A percentile compares a stretch with the other conserved stretches of the same genome.
Evolutionary conservation across 2,113 vertebrate species (phyloP).

Genomic region (Callospermophilus lateralis): DNA sequence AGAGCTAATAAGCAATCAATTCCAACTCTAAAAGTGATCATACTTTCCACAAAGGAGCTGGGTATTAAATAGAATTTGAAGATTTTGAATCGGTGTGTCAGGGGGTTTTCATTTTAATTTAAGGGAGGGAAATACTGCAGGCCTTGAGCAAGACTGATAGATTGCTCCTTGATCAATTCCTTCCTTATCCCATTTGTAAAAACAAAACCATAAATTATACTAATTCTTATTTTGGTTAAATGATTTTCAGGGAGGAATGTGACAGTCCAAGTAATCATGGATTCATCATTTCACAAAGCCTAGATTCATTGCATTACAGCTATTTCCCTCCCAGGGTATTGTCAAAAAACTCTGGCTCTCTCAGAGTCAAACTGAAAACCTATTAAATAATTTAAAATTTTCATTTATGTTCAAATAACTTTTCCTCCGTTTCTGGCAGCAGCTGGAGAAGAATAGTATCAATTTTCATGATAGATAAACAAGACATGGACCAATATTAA

Average conservation of each 20-base stretch:
- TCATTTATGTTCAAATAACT: slow-evolving; percentile 57
- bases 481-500: slow-evolving; percentile 2
- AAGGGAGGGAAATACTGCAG: not conserved
- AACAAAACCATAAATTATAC: slow-evolving; percentile 78
- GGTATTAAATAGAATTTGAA: slow-evolving; percentile 66
- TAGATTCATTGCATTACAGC: not conserved
- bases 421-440: slow-evolving; percentile 45
- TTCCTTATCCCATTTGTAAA: slow-evolving; percentile 59
- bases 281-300: slow-evolving; percentile 10
- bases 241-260: slow-evolving; percentile 58
- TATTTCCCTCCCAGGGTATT: not conserved
- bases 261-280: slow-evolving; percentile 49
- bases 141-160: slow-evolving; percentile 57
- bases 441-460: slow-evolving; percentile 39
- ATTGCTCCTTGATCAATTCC: slow-evolving; percentile 68
- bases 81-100: slow-evolving; percentile 64
- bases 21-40: slow-evolving; percentile 49
- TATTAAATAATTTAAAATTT: slow-evolving; percentile 72
- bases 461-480: slow-evolving; percentile 60
- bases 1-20: slow-evolving; percentile 53
- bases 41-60: slow-evolving; percentile 40
- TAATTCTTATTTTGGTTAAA: slow-evolving; percentile 73
- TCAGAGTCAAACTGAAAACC: slow-evolving; percentile 32
- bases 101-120: slow-evolving; percentile 77
- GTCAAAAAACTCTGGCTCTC: not conserved